phyloP scores from a whole-genome alignment of 2,797 vertebrate species.

The Malacoctenus gilli region DNA sequence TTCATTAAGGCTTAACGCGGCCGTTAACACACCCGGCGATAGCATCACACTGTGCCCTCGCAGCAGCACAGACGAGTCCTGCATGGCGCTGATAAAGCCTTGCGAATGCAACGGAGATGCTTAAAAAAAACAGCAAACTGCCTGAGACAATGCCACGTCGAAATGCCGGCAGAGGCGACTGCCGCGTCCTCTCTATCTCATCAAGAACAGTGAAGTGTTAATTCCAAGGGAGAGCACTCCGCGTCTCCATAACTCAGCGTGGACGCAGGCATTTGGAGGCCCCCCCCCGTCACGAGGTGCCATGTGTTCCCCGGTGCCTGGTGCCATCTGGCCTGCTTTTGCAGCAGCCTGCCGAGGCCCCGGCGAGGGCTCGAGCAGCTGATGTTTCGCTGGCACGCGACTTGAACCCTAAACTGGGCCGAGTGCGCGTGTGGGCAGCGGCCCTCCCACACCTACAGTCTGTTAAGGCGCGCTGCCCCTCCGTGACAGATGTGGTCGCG shows the following conservation, averaged over 20 bases:
- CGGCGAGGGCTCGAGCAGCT: slow-evolving; percentile 59
- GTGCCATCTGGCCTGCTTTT: slow-evolving; percentile 75
- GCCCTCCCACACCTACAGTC: slow-evolving; percentile 71
- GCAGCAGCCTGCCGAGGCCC: slow-evolving; percentile 50
- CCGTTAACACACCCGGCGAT: slow-evolving; percentile 71
- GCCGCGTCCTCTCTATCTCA: slow-evolving; percentile 40
- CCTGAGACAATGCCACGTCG: slow-evolving; percentile 27
- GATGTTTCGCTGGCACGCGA: slow-evolving; percentile 72
- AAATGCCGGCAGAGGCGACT: slow-evolving; percentile 31
- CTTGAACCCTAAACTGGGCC: slow-evolving; percentile 61
- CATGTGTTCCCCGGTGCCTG: slow-evolving; percentile 67
- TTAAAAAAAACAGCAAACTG: slow-evolving; percentile 43
- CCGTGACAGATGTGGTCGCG: slow-evolving; percentile 65
- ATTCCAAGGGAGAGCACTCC: slow-evolving; percentile 58
- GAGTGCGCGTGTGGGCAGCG: slow-evolving; percentile 55
- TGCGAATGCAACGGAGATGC: slow-evolving; percentile 63
- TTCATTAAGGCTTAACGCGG: slow-evolving; percentile 78
- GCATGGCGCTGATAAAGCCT: slow-evolving; percentile 74
- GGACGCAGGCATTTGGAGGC: slow-evolving; percentile 51
- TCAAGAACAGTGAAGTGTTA: slow-evolving; percentile 65
- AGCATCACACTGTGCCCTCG: slow-evolving; percentile 64
- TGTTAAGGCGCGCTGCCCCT: slow-evolving; percentile 63
- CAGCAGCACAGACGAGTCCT: slow-evolving; percentile 57
- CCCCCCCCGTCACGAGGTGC: slow-evolving; percentile 63
- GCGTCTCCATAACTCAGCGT: slow-evolving; percentile 53